Evolutionary conservation across 2,888 invertebrate species (phyloP).

Genomic region (Parnassius glacialis): DNA sequence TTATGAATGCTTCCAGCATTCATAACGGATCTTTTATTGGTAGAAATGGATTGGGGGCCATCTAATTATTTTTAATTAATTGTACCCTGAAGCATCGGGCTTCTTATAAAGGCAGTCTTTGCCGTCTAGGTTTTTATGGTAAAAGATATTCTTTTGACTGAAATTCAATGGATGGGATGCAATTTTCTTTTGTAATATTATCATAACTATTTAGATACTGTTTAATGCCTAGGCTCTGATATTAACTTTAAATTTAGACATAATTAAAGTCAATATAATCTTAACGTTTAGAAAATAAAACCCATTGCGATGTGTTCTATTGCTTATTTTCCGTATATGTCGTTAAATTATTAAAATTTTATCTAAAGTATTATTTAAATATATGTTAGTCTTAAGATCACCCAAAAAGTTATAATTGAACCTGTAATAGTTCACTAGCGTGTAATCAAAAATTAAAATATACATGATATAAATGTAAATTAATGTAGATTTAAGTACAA

Average conservation of each 20-base stretch:
- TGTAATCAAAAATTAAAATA: not conserved
- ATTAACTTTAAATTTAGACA: no score
- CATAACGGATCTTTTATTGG: not conserved
- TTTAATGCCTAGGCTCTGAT: not conserved
- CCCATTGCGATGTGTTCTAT: not conserved
- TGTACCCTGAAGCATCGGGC: conserved; percentile 1
- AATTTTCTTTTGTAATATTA: not conserved
- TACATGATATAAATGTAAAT: not conserved
- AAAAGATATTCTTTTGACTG: not conserved
- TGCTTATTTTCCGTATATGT: not conserved
- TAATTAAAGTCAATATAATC: not conserved
- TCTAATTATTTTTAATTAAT: conserved; percentile 2
- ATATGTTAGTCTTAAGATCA: no score
- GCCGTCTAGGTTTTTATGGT: not conserved
- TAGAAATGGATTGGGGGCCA: conserved; percentile 6
- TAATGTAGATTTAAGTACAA: not conserved
- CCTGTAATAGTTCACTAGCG: not conserved
- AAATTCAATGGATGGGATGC: not conserved
- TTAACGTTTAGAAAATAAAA: not conserved
- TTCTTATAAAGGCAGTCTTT: not conserved
- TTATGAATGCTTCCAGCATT: no score
- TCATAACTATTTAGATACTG: not conserved
- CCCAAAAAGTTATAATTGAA: no score
- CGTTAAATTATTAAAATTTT: not conserved
- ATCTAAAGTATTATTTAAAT: not conserved